Base-by-base conservation (phyloP, 2,888 invertebrate species). In the Dryobota labecula region DNA sequence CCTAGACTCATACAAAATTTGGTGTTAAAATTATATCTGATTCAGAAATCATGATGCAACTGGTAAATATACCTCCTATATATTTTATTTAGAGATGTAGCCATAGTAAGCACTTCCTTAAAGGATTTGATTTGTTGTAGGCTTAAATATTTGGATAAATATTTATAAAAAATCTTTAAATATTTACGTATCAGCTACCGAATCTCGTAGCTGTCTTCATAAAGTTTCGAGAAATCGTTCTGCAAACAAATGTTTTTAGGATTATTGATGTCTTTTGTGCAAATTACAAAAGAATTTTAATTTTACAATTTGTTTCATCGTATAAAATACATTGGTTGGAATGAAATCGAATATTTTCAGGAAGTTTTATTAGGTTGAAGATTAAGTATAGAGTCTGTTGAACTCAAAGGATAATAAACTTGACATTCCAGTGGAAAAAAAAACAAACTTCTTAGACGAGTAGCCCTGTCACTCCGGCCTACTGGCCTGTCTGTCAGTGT, bases 131-230 rank as follows among this genome's bases (percentile, higher is more conserved):
- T 85, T 85, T 84, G 73, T 76, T 77, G 43, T 73, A 82, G 77
- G 83, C 80, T 77, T 72, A 69, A 77, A 72, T 71, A 70, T 64
- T 70, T 53, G 51, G 47, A 66, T 78, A 74, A 83, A 79, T 82
- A 77, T 85, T 76, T 75, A 68, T 70, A 66, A 67, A 72, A 74
- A 54, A 62, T 62, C 43, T 78, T 66, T 76, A 84, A 84, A 85
- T 83, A 85, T 84, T 84, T 84, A 83, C 74, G 53, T 53, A 75
- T 75, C 51, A 41, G 73, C 77, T 71, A 79, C 78, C 70, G 73
- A 81, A 78, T 73, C 69, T 64, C 73, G 65, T 84, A 73, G 54
- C 77, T 79, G 80, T 81, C 83, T 81, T 71, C 62, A 85, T 85
- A 84, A 76, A 77, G 83, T 71, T 62, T 61, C 56, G 33, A 75